These are phyloP conservation scores for Nineta flava DNA, from an alignment of 2,888 invertebrate genomes.

Conservation along the genomic window DNA sequence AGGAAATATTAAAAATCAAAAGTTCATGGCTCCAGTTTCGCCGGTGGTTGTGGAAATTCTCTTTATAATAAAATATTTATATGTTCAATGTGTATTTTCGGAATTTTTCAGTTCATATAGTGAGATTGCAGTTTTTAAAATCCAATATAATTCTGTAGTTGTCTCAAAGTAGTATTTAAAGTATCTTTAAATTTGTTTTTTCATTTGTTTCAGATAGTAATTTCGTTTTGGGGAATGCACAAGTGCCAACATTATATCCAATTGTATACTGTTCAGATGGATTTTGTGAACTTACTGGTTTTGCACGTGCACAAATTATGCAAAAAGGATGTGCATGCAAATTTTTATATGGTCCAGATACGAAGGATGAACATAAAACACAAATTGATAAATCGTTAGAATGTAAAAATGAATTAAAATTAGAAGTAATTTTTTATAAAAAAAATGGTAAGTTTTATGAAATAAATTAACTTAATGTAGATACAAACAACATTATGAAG, in stretches of 20 bases:
- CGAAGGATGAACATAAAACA: conserved; percentile 70
- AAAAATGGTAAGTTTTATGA: conserved; percentile 60
- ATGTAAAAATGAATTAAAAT: conserved; percentile 79
- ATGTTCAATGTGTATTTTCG: too few species aligned
- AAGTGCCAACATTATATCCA: conserved; percentile 72
- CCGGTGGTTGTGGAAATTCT: too few species aligned
- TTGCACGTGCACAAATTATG: conserved; percentile 89
- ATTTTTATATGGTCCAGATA: conserved; percentile 84
- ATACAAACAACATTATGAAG: too few species aligned
- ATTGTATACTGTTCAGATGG: conserved; percentile 95
- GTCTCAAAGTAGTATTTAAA: background rate
- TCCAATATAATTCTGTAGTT: background rate
- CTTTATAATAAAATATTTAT: too few species aligned
- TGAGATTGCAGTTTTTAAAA: too few species aligned
- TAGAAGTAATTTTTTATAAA: conserved; percentile 89
- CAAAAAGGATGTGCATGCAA: conserved; percentile 92
- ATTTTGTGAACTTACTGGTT: conserved; percentile 90
- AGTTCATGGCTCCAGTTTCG: too few species aligned
- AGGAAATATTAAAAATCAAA: too few species aligned
- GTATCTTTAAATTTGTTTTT: background rate
- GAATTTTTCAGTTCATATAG: too few species aligned
- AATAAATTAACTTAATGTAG: background rate
- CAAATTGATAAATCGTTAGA: conserved; percentile 83
- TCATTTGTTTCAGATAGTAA: conserved; percentile 65
- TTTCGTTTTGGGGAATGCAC: conserved; percentile 90